Percentiles rank a stretch among this genome's conserved stretches.
phyloP scores from a whole-genome alignment of 2,888 invertebrate genomes.

The Andrena fulva region DNA sequence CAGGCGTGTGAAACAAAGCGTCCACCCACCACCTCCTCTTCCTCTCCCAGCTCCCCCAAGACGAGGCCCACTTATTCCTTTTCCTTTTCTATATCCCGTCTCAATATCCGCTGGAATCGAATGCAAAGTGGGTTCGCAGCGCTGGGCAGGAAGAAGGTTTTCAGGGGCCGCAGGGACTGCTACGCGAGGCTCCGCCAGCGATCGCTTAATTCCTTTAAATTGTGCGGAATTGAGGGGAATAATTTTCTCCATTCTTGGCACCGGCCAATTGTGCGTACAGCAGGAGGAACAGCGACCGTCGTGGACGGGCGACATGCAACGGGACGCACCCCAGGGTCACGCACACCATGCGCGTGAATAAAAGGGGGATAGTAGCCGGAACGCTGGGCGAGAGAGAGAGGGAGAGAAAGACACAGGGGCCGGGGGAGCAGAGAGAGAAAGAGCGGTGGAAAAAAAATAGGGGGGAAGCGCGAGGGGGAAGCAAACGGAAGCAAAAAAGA shows the following conservation, averaged over 20 bases:
- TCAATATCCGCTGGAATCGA: neutral
- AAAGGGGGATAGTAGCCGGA: constrained; percentile 34
- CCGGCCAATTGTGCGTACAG: constrained; percentile 75
- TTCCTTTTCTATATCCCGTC: neutral
- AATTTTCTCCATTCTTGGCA: constrained; percentile 81
- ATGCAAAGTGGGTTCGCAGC: neutral
- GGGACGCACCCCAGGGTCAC: constrained; percentile 74
- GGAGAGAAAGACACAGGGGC: constrained; percentile 11
- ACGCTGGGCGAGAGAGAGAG: neutral
- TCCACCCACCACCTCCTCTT: too few relatives aligned
- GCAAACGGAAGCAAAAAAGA: constrained; percentile 32
- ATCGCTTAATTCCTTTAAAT: constrained; percentile 82
- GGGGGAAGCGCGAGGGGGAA: constrained; percentile 15
- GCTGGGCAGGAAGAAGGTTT: constrained; percentile 50
- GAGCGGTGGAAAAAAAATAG: constrained; percentile 2
- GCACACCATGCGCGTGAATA: constrained; percentile 49
- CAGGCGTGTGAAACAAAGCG: too few relatives aligned
- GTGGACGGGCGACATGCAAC: constrained; percentile 72
- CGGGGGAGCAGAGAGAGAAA: constrained; percentile 14
- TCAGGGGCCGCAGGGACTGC: constrained; percentile 44
- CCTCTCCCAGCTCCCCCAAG: too few relatives aligned
- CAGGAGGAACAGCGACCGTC: constrained; percentile 61
- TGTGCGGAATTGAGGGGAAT: constrained; percentile 81
- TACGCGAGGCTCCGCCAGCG: constrained; percentile 43
- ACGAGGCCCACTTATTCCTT: neutral